A percentile compares a stretch with the other conserved stretches of the same genome.
Conservation (phyloP, 2,888 invertebrate species). For the Coenonympha glycerion region DNA sequence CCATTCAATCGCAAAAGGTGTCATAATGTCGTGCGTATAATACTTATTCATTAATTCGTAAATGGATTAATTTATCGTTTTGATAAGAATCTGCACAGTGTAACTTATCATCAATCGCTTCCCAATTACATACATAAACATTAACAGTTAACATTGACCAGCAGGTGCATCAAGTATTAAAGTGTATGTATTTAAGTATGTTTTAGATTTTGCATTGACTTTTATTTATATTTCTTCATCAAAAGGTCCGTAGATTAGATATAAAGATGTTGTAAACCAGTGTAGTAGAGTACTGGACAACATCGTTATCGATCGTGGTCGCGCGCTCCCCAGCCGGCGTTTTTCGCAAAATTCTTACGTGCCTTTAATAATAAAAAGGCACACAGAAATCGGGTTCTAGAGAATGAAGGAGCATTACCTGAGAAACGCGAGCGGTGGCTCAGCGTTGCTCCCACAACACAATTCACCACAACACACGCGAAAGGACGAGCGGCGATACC, state of each 20-base stretch:
- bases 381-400: slow-evolving; percentile 24
- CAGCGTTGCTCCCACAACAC: slow-evolving; percentile 60
- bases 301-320: slow-evolving; percentile 70
- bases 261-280: slow-evolving; percentile 22
- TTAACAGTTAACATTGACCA: slow-evolving; percentile 11
- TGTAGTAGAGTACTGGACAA: slow-evolving; percentile 46
- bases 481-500: slow-evolving; percentile 62
- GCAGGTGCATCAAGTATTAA: neutral
- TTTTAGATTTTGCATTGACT: neutral
- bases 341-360: slow-evolving; percentile 38
- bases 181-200: neutral
- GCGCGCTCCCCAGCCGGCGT: slow-evolving; percentile 51
- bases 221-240: neutral
- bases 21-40: too few species aligned
- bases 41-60: too few species aligned
- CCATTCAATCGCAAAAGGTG: too few species aligned
- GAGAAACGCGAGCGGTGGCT: slow-evolving; percentile 44
- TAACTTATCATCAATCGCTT: slow-evolving; percentile 17
- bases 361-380: slow-evolving; percentile 50
- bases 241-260: slow-evolving; percentile 12
- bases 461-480: slow-evolving; percentile 63
- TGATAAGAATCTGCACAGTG: too few species aligned
- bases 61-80: too few species aligned
- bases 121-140: slow-evolving; percentile 7
- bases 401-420: slow-evolving; percentile 46